Percentiles rank a stretch among this genome's conserved stretches.
Conservation (phyloP, 2,888 invertebrate genomes). For the Himalopsyche kuldschensis region DNA sequence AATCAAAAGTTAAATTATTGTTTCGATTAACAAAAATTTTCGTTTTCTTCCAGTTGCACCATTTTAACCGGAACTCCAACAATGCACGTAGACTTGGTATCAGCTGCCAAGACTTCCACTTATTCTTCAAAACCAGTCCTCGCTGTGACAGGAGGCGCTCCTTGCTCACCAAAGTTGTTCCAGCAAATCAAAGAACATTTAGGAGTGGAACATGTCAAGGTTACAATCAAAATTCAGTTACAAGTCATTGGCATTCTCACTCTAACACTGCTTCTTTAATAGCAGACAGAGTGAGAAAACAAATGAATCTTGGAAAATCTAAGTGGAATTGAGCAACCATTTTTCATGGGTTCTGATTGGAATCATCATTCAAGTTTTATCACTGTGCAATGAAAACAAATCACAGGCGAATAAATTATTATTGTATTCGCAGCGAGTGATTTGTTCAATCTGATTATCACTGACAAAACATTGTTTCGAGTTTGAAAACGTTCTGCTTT, state of each 20-base stretch:
- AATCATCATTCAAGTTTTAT: too few species aligned
- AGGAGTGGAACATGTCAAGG: slow-evolving; percentile 58
- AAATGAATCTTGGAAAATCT: too few species aligned
- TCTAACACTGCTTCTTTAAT: background rate
- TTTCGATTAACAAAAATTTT: background rate
- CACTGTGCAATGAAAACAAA: too few species aligned
- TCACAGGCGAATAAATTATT: too few species aligned
- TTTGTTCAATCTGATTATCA: too few species aligned
- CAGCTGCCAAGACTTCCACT: slow-evolving; percentile 46
- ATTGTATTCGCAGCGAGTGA: too few species aligned
- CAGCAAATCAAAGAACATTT: slow-evolving; percentile 58
- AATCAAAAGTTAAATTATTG: too few species aligned
- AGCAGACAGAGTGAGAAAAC: background rate
- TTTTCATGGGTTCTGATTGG: too few species aligned
- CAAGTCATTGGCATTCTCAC: too few species aligned
- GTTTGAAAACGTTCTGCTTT: too few species aligned
- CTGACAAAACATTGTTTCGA: too few species aligned
- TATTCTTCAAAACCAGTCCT: slow-evolving; percentile 49
- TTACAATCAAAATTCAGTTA: slow-evolving; percentile 42
- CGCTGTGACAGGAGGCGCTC: slow-evolving; percentile 75
- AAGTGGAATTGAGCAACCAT: too few species aligned
- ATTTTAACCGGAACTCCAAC: slow-evolving; percentile 81
- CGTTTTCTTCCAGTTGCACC: slow-evolving; percentile 62
- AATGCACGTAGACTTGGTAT: slow-evolving; percentile 80
- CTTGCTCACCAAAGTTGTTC: slow-evolving; percentile 70